A percentile compares a stretch with the other conserved stretches of the same genome.
Evolutionary conservation across 2,888 invertebrate species (phyloP).

Genomic region (Omphaloscelis lunosa): DNA sequence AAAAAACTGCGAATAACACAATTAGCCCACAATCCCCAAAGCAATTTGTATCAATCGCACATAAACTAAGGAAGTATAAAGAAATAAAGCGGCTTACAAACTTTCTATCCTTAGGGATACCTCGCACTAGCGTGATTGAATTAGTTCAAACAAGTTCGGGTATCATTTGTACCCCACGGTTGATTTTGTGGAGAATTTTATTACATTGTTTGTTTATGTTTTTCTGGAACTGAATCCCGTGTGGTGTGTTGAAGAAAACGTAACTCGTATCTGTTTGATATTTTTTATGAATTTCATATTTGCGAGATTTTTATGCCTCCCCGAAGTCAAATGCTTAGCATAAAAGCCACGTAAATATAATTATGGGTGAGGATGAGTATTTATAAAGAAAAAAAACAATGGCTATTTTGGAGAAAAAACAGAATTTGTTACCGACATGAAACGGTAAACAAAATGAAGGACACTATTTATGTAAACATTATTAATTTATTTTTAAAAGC

Average conservation of each 20-base stretch:
- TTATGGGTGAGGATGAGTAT: background rate
- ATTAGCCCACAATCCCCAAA: constrained; percentile 69
- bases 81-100: constrained; percentile 73
- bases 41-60: constrained; percentile 77
- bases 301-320: background rate
- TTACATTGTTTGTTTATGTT: constrained; percentile 60
- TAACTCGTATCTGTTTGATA: constrained; percentile 1
- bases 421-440: background rate
- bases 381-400: background rate
- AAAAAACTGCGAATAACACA: constrained; percentile 35
- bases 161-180: constrained; percentile 58
- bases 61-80: constrained; percentile 66
- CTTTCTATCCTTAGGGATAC: constrained; percentile 74
- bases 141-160: constrained; percentile 71
- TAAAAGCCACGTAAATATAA: background rate
- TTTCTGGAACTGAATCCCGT: constrained; percentile 43
- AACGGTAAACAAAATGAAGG: background rate
- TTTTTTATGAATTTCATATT: constrained; percentile 24
- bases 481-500: background rate
- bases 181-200: constrained; percentile 60
- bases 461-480: background rate
- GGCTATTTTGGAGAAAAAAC: background rate
- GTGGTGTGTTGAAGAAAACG: constrained; percentile 19
- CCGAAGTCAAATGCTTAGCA: background rate
- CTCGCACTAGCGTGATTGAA: constrained; percentile 74